Evolutionary conservation across 2,888 invertebrate genomes (phyloP).

Genomic region (Ectemnius lituratus): DNA sequence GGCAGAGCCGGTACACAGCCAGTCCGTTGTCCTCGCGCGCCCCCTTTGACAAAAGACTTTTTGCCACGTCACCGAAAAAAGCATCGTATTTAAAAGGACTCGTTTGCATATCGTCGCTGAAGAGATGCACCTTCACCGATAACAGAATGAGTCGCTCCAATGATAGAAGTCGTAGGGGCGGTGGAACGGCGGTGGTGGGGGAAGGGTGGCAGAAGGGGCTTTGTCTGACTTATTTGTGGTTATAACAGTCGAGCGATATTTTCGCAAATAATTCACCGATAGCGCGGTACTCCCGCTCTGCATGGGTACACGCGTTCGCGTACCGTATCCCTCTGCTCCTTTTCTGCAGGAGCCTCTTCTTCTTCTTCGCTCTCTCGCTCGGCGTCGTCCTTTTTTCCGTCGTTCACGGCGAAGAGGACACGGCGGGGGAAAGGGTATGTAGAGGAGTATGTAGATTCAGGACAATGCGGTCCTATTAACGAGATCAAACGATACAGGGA

Average conservation of each 20-base stretch:
- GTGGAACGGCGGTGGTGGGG: no score
- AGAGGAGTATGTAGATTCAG: constrained; percentile 67
- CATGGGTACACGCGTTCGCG: constrained; percentile 41
- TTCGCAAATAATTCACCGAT: constrained; percentile 44
- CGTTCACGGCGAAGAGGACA: constrained; percentile 36
- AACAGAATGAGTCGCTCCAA: not conserved
- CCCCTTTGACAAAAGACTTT: constrained; percentile 25
- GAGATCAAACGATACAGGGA: constrained; percentile 72
- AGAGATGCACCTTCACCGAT: not conserved
- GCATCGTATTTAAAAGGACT: not conserved
- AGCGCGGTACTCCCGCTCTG: constrained; percentile 30
- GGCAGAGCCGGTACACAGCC: constrained; percentile 32
- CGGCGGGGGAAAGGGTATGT: constrained; percentile 58
- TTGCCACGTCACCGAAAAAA: not conserved
- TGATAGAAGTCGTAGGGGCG: not conserved
- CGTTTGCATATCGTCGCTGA: constrained; percentile 3
- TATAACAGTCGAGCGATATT: constrained; percentile 18
- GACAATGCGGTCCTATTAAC: constrained; percentile 74
- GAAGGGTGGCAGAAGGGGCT: not conserved
- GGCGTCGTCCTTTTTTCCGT: constrained; percentile 30
- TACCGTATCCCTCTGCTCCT: constrained; percentile 44
- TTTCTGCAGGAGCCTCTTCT: constrained; percentile 13
- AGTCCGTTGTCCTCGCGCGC: constrained; percentile 38
- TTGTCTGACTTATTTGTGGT: constrained; percentile 6
- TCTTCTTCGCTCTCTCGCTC: constrained; percentile 10